Percentiles rank a stretch among this genome's conserved stretches.
Evolutionary conservation across 2,888 invertebrate genomes (phyloP).

Genomic region (Stenichneumon culpator): DNA sequence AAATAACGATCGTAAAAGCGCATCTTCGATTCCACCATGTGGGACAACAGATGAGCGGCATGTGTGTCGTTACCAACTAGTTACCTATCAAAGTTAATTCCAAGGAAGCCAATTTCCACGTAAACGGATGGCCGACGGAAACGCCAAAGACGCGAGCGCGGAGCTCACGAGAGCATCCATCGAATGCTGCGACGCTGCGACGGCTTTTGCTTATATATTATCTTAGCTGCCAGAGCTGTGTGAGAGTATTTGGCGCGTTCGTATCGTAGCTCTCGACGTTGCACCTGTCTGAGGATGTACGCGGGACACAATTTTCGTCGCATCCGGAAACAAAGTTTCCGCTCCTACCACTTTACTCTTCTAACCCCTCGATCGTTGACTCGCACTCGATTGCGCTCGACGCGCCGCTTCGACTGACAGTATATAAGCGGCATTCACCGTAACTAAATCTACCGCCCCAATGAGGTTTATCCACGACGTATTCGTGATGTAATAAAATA

Average conservation of each 20-base stretch:
- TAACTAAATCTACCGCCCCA: conserved; percentile 5
- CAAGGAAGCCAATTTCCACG: conserved; percentile 74
- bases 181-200: not conserved
- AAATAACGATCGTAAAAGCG: not conserved
- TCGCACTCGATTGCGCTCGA: not conserved
- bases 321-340: conserved; percentile 63
- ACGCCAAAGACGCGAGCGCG: conserved; percentile 70
- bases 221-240: not conserved
- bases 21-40: not conserved
- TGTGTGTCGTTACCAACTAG: conserved; percentile 34
- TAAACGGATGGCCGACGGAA: conserved; percentile 75
- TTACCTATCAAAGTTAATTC: conserved; percentile 49
- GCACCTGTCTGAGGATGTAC: conserved; percentile 25
- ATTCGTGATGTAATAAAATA: not conserved
- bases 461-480: not conserved
- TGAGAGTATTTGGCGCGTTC: conserved; percentile 18
- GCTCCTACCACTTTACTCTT: not conserved
- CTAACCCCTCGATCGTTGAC: not conserved
- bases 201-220: conserved; percentile 5
- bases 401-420: not conserved
- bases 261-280: not conserved
- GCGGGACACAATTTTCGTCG: conserved; percentile 59
- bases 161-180: conserved; percentile 43
- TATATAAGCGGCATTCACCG: not conserved
- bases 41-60: not conserved